Base-by-base conservation (phyloP, 2,888 invertebrate genomes). In the Zele albiditarsus region DNA sequence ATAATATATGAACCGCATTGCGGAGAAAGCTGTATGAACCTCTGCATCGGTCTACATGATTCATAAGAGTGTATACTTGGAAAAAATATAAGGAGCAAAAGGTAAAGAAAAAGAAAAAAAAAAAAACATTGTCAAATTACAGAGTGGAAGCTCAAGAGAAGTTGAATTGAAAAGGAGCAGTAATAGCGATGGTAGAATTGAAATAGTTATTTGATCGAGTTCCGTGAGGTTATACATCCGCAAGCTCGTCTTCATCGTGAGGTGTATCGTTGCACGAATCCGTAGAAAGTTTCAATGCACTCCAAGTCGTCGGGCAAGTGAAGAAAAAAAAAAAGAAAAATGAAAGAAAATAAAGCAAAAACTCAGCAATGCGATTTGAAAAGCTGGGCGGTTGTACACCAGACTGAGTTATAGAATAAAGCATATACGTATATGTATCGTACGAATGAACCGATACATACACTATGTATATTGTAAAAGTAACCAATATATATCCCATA, bases 281-380 rank as follows among this genome's bases (percentile, higher is more conserved):
- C 16, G 8, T 10, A 42, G 12, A 66, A 66, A 66, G 42, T 69
- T 69, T 38, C 68, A 58, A 69, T 69, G 69, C 69, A 69, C 58
- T 69, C 58, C 25, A 58, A 25, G 33, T 53, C 23, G 69, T 69
- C 20, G 57, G 3, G 53, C 20, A 23, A 38, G 53, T 33, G 33
- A 28, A 27, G 53, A 33, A 67, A 67, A 0, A 49, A 25, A 10
- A 28, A 10, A 42, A 42, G n/a, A 53, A 49, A 27, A 67, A 10
- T 4, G 53, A 20, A 53, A 12, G 12, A 38, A 31, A 4, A 23
- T 23, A 25, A 67, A 49, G 53, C 14, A 65, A 46, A 46, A 14
- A 71, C 14, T 20, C 10, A 42, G n/a, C 25, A 62, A 53, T n/a
- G 23, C 53, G n/a, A 53, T 53, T 53, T 53, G 23, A 53, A 20